A percentile compares a stretch with the other conserved stretches of the same genome.
These are phyloP conservation scores for Cebus imitator DNA, from an alignment of 2,113 vertebrate species.

Conservation along the genomic window DNA sequence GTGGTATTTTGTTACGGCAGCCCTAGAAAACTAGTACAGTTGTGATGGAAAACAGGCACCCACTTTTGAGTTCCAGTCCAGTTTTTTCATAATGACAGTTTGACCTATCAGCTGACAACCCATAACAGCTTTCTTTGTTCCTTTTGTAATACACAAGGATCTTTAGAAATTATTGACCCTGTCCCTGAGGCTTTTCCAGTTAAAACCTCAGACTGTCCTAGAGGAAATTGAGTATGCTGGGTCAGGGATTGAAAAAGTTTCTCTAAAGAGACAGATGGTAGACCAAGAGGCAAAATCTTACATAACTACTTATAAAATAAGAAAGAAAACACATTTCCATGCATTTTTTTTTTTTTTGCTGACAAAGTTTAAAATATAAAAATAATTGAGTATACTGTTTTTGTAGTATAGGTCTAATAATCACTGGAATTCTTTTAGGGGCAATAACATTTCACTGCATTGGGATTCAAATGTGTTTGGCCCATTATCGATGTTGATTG, in stretches of 20 bases:
- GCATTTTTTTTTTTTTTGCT: conserved; percentile 27
- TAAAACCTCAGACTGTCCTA: not conserved
- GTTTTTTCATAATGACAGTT: not conserved
- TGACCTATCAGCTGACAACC: not conserved
- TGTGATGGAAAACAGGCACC: not conserved
- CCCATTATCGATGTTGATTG: not conserved
- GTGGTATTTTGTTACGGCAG: not conserved
- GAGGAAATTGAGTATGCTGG: not conserved
- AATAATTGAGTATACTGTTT: not conserved
- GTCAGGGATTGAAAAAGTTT: not conserved
- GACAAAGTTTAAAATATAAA: conserved; percentile 26
- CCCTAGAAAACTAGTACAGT: not conserved
- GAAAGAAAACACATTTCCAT: not conserved
- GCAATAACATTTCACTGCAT: not conserved
- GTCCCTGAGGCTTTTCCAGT: not conserved
- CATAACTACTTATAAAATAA: not conserved
- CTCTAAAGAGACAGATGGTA: not conserved
- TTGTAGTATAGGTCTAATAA: not conserved
- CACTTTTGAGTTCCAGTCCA: not conserved
- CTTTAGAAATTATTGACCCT: conserved; percentile 5
- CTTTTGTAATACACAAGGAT: not conserved
- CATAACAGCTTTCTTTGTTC: conserved; percentile 27
- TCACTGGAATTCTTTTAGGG: not conserved
- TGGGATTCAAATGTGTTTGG: not conserved
- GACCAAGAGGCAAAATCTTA: not conserved